A percentile compares a stretch with the other conserved stretches of the same genome.
phyloP scores from a whole-genome alignment of 1,140 invertebrate genomes.

The Brachionus angularis region DNA sequence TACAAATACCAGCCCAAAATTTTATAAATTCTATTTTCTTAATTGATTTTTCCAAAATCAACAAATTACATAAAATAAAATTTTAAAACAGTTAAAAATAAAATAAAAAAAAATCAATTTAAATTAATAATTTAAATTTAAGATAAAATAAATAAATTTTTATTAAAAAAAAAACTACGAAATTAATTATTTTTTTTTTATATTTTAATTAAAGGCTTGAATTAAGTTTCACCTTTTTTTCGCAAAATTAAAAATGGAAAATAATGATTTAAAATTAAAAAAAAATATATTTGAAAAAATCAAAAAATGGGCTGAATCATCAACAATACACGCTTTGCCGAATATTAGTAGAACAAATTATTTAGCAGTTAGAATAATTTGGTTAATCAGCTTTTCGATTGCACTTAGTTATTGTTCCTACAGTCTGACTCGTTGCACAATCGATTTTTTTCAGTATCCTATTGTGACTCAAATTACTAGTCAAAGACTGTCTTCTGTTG shows the following conservation, averaged over 20 bases:
- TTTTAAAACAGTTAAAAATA: too few relatives aligned
- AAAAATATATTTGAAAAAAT: neutral
- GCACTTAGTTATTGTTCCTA: neutral
- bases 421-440: neutral
- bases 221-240: too few relatives aligned
- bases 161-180: too few relatives aligned
- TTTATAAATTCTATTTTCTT: too few relatives aligned
- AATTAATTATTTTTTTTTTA: too few relatives aligned
- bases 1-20: too few relatives aligned
- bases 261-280: neutral
- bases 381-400: neutral
- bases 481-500: neutral
- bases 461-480: neutral
- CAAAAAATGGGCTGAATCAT: neutral
- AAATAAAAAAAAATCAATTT: too few relatives aligned
- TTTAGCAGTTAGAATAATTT: neutral
- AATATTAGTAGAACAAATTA: neutral
- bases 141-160: too few relatives aligned
- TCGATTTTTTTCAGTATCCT: neutral
- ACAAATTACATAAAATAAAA: too few relatives aligned
- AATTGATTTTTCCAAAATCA: too few relatives aligned
- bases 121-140: too few relatives aligned
- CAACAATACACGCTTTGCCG: slow-evolving; percentile 8
- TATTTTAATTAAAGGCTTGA: too few relatives aligned
- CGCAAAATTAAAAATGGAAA: neutral